Percentiles rank a stretch among this genome's conserved stretches.
Conservation (phyloP, 2,888 invertebrate species). For the Temnothorax ravouxi region DNA sequence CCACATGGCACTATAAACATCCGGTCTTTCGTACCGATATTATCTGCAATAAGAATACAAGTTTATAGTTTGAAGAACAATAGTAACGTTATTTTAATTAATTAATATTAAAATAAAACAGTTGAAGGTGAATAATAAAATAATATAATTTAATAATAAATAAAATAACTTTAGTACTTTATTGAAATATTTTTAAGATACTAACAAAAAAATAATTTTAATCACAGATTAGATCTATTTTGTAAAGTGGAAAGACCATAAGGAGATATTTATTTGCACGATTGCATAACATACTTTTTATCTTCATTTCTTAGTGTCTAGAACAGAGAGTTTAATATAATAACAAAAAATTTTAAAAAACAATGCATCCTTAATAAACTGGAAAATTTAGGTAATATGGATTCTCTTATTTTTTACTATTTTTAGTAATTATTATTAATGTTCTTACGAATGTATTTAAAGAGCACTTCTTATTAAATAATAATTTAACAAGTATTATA, state of each 20-base stretch:
- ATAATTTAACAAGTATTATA: constrained; percentile 7
- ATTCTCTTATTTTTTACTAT: neutral
- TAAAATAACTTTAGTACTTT: neutral
- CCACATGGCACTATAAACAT: constrained; percentile 20
- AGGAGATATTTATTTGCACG: neutral
- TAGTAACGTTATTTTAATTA: neutral
- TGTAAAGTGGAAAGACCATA: neutral
- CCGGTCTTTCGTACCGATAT: neutral
- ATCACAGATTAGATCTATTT: neutral
- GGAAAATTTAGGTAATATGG: neutral
- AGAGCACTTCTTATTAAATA: neutral
- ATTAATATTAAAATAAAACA: neutral
- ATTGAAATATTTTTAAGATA: neutral
- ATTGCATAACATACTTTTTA: neutral
- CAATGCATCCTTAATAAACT: neutral
- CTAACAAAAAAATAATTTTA: neutral
- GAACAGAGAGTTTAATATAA: neutral
- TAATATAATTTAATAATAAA: neutral
- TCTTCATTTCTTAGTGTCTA: neutral
- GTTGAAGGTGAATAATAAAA: neutral
- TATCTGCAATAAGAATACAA: constrained; percentile 12
- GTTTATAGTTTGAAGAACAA: constrained; percentile 14
- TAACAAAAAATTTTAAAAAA: neutral
- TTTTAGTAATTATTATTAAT: neutral
- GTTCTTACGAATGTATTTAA: neutral